Base-by-base conservation (phyloP, 2,797 vertebrate species). In the Eptatretus atami region DNA sequence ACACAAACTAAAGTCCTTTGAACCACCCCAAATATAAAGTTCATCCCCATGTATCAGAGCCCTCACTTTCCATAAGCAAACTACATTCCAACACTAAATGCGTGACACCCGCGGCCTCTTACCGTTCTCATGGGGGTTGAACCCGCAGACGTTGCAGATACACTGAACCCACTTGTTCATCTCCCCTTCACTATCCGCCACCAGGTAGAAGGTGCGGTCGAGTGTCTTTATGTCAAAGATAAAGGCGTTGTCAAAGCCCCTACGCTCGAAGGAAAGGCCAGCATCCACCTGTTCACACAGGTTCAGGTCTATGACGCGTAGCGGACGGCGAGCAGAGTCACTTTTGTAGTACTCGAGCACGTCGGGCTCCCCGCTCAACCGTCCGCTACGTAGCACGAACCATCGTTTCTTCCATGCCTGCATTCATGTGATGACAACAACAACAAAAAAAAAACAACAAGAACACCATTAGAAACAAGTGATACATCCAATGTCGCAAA, bases 111-210 rank as follows among this genome's bases (percentile, higher is more conserved):
- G 31, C 31, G 15, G 15, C 24, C 57, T 61, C 57, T 61, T 24
- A 61, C 57, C 57, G 57, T 92, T 83, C 31, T 95, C 87, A 0
- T 88, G 86, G 70, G 95, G 92, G 75, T 96, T 98, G 78, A 96
- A 98, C 63, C 92, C 92, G 24, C 92, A 98, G 68, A 98, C 86
- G 73, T 95, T 88, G 72, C 92, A 98, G 72, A 98, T 98, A 70
- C 84, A 82, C 69, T 84, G 84, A 44, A 98, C 92, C 92, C 92
- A 98, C 70, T 90, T 90, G 73, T 90, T 98, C 92, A 98, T 98
- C 67, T 95, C 87, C 2, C 92, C 90, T 70, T 96, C 85, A 0
- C 86, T 92, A 72, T 96, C 92, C 0, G 90, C 90, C 65, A 98
- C 92, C 63, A 98, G 79, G 69, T 98, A 98, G 69, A 98, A 98